Base-by-base conservation (phyloP, 2,113 vertebrate species). In the Gymnorhina tibicen region DNA sequence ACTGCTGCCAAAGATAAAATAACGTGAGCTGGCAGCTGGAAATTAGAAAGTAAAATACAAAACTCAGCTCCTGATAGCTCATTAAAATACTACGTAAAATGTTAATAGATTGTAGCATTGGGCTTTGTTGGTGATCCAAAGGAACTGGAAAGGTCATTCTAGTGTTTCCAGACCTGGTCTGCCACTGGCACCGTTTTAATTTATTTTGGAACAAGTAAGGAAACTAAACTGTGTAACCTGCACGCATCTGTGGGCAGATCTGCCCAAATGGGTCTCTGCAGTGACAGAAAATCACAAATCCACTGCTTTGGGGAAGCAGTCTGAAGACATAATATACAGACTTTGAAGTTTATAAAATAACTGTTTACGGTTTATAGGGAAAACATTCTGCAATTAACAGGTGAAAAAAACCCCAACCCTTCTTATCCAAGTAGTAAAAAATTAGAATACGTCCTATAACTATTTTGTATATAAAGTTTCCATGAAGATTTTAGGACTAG, bases 341-440 rank as follows among this genome's bases (percentile, higher is more conserved):
- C 75, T 93, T 87, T 93, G 37, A 97, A 78, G 73, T 85, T 94
- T 82, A 63, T 92, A 95, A 97, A 95, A 89, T 70, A 93, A 67
- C 62, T 58, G 76, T 35, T 64, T 72, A 88, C 6, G 19, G 58
- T 87, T 66, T 87, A 64, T 22, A 58, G 37, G 69, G 91, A 78
- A 78, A 93, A 68, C 44, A 85, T 84, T 89, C 78, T 95, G 21
- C 33, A 85, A 78, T 66, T 91, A 73, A 80, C 32, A 32, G 28
- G 70, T 82, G 23, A 53, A 72, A 44, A 55, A 37, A 87, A 11
- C 16, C 35, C 58, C 58, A 37, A 60, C 22, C 75, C 13, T 33
- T 93, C 84, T 89, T 68, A 94, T 83, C 70, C 81, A 79, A 63
- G 75, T 5, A 52, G 44, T 69, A 63, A 88, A 82, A 96, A 93